phyloP scores from a whole-genome alignment of 1,140 invertebrate species.

The Trachelipus rathkii region DNA sequence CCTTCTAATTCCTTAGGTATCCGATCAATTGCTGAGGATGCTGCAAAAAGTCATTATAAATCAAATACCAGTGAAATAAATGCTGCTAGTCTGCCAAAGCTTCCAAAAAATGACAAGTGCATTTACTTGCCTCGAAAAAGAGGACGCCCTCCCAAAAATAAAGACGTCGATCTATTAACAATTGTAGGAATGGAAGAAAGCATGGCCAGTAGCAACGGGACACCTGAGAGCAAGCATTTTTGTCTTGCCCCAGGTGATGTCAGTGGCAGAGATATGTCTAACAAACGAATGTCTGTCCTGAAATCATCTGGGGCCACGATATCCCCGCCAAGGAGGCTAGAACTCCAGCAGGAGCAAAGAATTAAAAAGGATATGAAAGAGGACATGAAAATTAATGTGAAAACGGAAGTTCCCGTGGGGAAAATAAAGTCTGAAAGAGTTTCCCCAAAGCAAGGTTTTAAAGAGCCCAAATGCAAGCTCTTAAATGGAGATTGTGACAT shows the following conservation, averaged over 20 bases:
- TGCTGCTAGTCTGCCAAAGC: neutral
- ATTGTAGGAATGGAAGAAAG: neutral
- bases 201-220: neutral
- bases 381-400: constrained; percentile 29
- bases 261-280: neutral
- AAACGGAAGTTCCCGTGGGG: constrained; percentile 36
- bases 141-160: constrained; percentile 40
- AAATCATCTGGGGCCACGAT: constrained; percentile 3
- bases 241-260: constrained; percentile 17
- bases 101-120: constrained; percentile 22
- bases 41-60: neutral
- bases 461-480: constrained; percentile 16
- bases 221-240: neutral
- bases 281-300: neutral
- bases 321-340: neutral
- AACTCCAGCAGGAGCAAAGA: constrained; percentile 6
- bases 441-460: constrained; percentile 31
- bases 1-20: neutral
- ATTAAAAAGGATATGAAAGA: constrained; percentile 11
- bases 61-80: constrained; percentile 4
- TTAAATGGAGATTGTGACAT: constrained; percentile 19
- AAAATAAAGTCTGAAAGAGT: constrained; percentile 43
- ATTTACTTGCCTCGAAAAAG: constrained; percentile 24
- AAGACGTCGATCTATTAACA: constrained; percentile 31
- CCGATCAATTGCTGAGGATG: neutral